These are phyloP conservation scores for Tokudaia muenninki DNA, from an alignment of 2,797 vertebrate genomes.

Conservation along the genomic window DNA sequence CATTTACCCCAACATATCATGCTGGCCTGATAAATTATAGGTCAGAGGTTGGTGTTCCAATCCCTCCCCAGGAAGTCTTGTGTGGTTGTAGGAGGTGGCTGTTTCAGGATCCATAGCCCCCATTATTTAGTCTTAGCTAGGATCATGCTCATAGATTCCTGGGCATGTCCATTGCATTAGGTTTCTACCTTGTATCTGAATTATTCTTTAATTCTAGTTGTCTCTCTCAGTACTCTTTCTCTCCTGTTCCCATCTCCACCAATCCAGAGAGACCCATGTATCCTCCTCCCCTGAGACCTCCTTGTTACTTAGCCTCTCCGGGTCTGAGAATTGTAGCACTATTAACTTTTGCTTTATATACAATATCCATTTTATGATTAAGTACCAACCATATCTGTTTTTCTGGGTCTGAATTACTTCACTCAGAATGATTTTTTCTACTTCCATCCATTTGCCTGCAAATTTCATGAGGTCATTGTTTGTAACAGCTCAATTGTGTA, in stretches of 20 bases:
- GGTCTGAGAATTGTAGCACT: neutral
- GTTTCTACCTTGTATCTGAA: neutral
- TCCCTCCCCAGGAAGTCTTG: neutral
- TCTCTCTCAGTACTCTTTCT: neutral
- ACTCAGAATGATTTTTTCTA: neutral
- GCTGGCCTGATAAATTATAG: neutral
- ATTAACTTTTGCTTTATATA: neutral
- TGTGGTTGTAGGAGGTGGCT: neutral
- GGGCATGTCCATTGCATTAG: neutral
- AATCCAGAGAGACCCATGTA: neutral
- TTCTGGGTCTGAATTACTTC: neutral
- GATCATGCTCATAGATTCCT: neutral
- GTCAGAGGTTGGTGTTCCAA: neutral
- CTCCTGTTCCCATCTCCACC: neutral
- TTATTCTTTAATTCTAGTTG: neutral
- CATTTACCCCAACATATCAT: neutral
- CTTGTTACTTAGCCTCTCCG: neutral
- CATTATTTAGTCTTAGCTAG: neutral
- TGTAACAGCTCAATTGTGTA: neutral
- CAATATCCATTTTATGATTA: neutral
- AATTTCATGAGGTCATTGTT: neutral
- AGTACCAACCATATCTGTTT: neutral
- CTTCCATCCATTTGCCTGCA: neutral
- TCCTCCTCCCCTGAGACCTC: neutral
- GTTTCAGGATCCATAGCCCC: neutral